Evolutionary conservation across 1,140 invertebrate genomes (phyloP).

Genomic region (Pteromalus puparum): DNA sequence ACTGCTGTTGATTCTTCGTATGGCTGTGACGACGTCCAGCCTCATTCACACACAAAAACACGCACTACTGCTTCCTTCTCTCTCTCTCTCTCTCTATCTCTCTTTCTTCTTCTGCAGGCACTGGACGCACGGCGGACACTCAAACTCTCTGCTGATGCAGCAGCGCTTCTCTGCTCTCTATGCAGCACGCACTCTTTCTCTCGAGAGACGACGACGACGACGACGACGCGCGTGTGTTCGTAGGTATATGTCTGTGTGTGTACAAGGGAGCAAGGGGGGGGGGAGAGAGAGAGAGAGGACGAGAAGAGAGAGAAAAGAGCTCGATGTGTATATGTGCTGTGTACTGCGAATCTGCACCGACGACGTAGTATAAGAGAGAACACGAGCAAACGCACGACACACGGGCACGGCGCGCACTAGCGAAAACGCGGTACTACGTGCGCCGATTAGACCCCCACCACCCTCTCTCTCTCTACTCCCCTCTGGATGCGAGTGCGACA

Average conservation of each 20-base stretch:
- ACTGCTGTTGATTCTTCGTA: neutral
- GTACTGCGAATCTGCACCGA: neutral
- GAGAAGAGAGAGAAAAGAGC: slow-evolving; percentile 25
- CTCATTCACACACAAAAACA: neutral
- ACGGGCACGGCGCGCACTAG: slow-evolving; percentile 30
- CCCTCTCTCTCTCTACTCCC: neutral
- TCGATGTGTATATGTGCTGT: neutral
- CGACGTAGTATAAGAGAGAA: slow-evolving; percentile 41
- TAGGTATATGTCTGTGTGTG: neutral
- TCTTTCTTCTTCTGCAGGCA: neutral
- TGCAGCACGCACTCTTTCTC: neutral
- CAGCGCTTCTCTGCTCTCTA: neutral
- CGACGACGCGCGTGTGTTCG: neutral
- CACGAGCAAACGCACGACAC: slow-evolving; percentile 24
- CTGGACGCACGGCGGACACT: neutral
- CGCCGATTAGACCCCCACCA: slow-evolving; percentile 46
- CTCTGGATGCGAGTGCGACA: neutral
- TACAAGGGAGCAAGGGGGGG: neutral
- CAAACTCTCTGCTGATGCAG: neutral
- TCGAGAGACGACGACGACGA: neutral
- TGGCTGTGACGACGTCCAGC: neutral
- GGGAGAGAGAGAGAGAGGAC: slow-evolving; percentile 14
- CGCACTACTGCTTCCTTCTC: neutral
- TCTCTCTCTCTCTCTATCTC: neutral
- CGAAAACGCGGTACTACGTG: slow-evolving; percentile 60